Conservation (phyloP, 2,113 vertebrate genomes). For the Antennarius striatus region DNA sequence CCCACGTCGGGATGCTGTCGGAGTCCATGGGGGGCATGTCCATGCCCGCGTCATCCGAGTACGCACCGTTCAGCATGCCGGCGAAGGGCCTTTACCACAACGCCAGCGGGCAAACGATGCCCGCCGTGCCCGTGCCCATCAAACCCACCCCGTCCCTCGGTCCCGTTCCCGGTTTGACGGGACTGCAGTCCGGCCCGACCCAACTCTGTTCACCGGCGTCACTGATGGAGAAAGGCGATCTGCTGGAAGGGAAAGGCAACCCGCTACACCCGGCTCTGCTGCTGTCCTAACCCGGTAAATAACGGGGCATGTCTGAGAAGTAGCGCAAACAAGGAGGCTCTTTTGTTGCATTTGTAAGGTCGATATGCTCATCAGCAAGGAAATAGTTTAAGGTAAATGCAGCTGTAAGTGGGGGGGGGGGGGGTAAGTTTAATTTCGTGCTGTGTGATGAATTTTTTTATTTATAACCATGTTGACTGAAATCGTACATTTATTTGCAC, state of each 20-base stretch:
- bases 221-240: conserved; percentile 81
- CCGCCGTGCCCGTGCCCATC: conserved; percentile 93
- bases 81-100: conserved; percentile 91
- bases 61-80: conserved; percentile 89
- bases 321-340: conserved; percentile 18
- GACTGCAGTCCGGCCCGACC: conserved; percentile 77
- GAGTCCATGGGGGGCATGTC: conserved; percentile 83
- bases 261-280: conserved; percentile 88
- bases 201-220: conserved; percentile 81
- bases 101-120: conserved; percentile 83
- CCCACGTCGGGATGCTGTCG: conserved; percentile 90
- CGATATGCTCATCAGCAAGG: conserved; percentile 5
- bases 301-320: conserved; percentile 25
- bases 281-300: conserved; percentile 73
- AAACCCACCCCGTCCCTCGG: conserved; percentile 90
- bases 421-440: conserved; percentile 45
- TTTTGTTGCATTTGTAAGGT: background rate
- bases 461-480: conserved; percentile 54
- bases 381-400: conserved; percentile 22
- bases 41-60: conserved; percentile 85
- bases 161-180: conserved; percentile 79
- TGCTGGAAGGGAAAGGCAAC: conserved; percentile 80
- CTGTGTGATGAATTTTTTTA: conserved; percentile 51
- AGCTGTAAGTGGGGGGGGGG: conserved; percentile 35
- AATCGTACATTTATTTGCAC: conserved; percentile 70